Conservation (phyloP, 64 coral and sea anemone species). For the Montipora efflorescens region DNA sequence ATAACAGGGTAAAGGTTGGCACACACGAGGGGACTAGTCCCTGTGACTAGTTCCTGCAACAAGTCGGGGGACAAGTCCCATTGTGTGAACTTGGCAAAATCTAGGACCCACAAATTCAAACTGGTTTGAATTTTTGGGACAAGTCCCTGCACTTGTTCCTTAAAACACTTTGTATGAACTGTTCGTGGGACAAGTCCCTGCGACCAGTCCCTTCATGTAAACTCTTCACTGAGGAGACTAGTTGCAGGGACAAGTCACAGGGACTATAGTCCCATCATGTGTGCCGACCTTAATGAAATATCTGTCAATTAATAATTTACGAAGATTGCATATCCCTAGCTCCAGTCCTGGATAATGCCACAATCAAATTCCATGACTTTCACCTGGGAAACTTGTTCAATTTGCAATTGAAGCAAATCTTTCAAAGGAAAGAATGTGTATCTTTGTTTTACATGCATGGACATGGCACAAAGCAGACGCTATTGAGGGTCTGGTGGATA, state of each 20-base stretch:
- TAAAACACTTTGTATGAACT: slow-evolving; percentile 2
- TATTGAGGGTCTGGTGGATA: too few species aligned
- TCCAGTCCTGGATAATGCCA: neutral
- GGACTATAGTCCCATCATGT: neutral
- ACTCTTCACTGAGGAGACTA: slow-evolving; percentile 1
- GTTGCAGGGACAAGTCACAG: neutral
- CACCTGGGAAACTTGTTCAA: neutral
- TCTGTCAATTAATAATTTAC: neutral
- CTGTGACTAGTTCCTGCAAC: neutral
- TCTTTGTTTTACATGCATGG: neutral
- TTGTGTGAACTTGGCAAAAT: neutral
- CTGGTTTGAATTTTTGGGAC: neutral
- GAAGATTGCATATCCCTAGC: neutral
- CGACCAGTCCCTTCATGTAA: neutral
- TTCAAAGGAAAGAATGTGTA: neutral
- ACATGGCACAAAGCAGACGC: too few species aligned
- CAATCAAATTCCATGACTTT: neutral
- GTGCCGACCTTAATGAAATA: neutral
- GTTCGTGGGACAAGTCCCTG: neutral
- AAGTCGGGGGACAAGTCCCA: neutral
- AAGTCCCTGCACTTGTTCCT: neutral
- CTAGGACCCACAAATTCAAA: slow-evolving; percentile 1
- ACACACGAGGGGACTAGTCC: too few species aligned
- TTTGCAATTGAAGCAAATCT: slow-evolving; percentile 1
- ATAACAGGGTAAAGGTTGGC: neutral